Evolutionary conservation across 2,888 invertebrate species (phyloP).

Genomic region (Drosophila mulleri): DNA sequence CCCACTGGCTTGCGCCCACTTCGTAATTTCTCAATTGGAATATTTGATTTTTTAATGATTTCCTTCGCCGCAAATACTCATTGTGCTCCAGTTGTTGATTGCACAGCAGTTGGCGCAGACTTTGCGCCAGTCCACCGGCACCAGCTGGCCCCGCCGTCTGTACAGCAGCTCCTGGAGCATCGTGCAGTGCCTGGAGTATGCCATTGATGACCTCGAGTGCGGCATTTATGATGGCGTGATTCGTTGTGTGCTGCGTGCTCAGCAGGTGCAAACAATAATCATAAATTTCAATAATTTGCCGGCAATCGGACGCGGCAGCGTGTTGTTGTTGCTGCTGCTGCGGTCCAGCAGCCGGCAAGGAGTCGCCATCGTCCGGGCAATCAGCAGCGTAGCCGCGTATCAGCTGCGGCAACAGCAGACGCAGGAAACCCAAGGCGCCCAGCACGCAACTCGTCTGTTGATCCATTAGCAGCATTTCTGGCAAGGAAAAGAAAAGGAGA

Average conservation of each 20-base stretch:
- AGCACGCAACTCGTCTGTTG: slow-evolving; percentile 86
- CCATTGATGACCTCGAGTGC: slow-evolving; percentile 89
- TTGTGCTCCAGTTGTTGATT: slow-evolving; percentile 84
- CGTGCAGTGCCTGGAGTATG: slow-evolving; percentile 82
- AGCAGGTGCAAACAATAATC: slow-evolving; percentile 91
- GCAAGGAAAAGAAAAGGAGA: slow-evolving; percentile 3
- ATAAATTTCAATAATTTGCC: slow-evolving; percentile 88
- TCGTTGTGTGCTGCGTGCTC: slow-evolving; percentile 88
- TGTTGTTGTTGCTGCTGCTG: slow-evolving; percentile 27
- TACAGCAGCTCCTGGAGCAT: slow-evolving; percentile 34
- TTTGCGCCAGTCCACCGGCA: slow-evolving; percentile 60
- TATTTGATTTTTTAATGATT: slow-evolving; percentile 85
- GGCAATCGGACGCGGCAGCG: slow-evolving; percentile 70
- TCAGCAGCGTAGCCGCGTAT: slow-evolving; percentile 75
- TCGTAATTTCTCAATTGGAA: slow-evolving; percentile 84
- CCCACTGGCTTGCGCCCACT: slow-evolving; percentile 71
- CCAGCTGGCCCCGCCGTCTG: slow-evolving; percentile 14
- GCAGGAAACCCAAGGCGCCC: slow-evolving; percentile 89
- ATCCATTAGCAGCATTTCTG: slow-evolving; percentile 82
- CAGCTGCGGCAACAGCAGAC: slow-evolving; percentile 88
- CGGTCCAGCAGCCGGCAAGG: slow-evolving; percentile 49
- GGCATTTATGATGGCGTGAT: slow-evolving; percentile 95
- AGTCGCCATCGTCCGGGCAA: slow-evolving; percentile 68
- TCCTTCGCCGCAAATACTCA: slow-evolving; percentile 84
- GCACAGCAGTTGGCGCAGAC: slow-evolving; percentile 81